phyloP scores from a whole-genome alignment of 2,797 vertebrate genomes.

The Sebastes vulpes region DNA sequence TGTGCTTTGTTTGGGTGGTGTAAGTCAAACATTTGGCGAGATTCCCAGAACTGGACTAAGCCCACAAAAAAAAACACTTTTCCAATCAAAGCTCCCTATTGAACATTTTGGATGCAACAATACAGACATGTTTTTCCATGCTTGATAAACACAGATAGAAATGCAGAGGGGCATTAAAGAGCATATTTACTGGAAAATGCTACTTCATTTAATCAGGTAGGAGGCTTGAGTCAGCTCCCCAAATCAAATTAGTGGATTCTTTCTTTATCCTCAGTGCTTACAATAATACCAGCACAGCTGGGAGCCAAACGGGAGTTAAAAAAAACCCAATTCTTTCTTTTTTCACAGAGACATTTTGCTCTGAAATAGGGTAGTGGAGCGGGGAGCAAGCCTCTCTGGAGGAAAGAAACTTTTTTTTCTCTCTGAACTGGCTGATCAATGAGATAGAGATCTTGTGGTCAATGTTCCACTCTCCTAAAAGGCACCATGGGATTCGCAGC shows the following conservation, averaged over 20 bases:
- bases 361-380: slow-evolving; percentile 39
- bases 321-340: slow-evolving; percentile 16
- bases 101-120: slow-evolving; percentile 18
- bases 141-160: slow-evolving; percentile 13
- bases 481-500: slow-evolving; percentile 71
- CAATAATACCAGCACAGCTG: slow-evolving; percentile 10
- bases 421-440: slow-evolving; percentile 74
- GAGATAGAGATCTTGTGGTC: slow-evolving; percentile 79
- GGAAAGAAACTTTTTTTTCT: slow-evolving; percentile 59
- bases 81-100: slow-evolving; percentile 25
- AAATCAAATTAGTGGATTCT: slow-evolving; percentile 8
- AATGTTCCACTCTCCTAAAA: slow-evolving; percentile 80
- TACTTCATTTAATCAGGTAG: slow-evolving; percentile 17
- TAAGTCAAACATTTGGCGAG: slow-evolving; percentile 62
- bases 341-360: slow-evolving; percentile 33
- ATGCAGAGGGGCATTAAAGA: background rate
- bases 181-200: background rate
- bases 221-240: background rate
- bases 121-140: slow-evolving; percentile 15
- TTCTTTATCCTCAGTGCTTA: background rate
- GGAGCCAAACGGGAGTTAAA: background rate
- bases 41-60: slow-evolving; percentile 63
- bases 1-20: slow-evolving; percentile 45
- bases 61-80: slow-evolving; percentile 4
- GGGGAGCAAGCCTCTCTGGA: slow-evolving; percentile 42